phyloP scores from a whole-genome alignment of 2,888 invertebrate genomes.

The Quadriops clusia region DNA sequence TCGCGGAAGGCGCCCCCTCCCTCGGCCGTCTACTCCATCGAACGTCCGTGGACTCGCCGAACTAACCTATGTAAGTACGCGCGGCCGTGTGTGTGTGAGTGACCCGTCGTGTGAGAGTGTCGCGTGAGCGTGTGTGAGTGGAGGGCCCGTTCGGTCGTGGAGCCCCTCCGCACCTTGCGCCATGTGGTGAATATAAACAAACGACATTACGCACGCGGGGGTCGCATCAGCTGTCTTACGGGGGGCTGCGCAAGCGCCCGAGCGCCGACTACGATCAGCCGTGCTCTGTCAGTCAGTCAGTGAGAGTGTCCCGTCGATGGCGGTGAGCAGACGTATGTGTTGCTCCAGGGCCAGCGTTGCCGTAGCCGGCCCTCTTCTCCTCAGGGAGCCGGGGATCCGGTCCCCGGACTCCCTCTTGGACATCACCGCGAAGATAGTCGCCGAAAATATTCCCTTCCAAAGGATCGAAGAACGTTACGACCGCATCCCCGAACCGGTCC shows the following conservation, averaged over 20 bases:
- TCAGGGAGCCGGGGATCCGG: slow-evolving; percentile 31
- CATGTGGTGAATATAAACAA: slow-evolving; percentile 43
- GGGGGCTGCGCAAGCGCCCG: slow-evolving; percentile 16
- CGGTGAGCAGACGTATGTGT: slow-evolving; percentile 39
- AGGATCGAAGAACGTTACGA: slow-evolving; percentile 77
- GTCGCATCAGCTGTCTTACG: slow-evolving; percentile 35
- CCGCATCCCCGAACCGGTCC: slow-evolving; percentile 80
- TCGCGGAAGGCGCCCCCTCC: too few species aligned
- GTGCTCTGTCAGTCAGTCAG: slow-evolving; percentile 26
- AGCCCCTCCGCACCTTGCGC: slow-evolving; percentile 35
- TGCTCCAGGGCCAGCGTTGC: slow-evolving; percentile 36
- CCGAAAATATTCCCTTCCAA: slow-evolving; percentile 75
- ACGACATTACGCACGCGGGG: slow-evolving; percentile 38
- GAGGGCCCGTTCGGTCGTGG: slow-evolving; percentile 14
- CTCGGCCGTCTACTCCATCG: too few species aligned
- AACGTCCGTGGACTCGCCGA: too few species aligned
- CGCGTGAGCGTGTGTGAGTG: slow-evolving; percentile 10
- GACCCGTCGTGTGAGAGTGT: too few species aligned
- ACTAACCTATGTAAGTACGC: slow-evolving; percentile 5
- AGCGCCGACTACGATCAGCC: slow-evolving; percentile 5
- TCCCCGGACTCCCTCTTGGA: slow-evolving; percentile 66
- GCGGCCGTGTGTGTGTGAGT: slow-evolving; percentile 7
- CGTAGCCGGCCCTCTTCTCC: slow-evolving; percentile 19
- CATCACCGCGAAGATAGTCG: slow-evolving; percentile 72
- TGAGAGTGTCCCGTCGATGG: slow-evolving; percentile 35